These are phyloP conservation scores for Melanogrammus aeglefinus DNA, from an alignment of 2,797 vertebrate species.

Conservation along the genomic window DNA sequence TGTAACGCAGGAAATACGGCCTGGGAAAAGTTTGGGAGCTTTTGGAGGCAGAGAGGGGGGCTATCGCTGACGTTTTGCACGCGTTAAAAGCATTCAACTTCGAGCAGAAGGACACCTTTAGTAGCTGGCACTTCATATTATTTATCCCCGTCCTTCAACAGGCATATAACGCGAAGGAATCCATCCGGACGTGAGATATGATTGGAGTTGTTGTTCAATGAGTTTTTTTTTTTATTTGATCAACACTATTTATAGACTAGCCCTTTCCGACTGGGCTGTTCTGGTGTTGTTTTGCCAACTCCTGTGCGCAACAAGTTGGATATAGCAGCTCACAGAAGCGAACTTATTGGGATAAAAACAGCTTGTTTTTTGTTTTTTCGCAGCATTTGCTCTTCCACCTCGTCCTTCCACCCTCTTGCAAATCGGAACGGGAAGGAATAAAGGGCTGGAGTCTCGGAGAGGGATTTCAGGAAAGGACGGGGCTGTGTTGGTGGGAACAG, in stretches of 20 bases:
- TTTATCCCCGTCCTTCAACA: neutral
- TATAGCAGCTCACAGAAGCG: slow-evolving; percentile 61
- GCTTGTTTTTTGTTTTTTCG: slow-evolving; percentile 32
- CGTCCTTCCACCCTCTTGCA: slow-evolving; percentile 35
- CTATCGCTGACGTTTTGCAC: slow-evolving; percentile 45
- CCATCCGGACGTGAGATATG: slow-evolving; percentile 16
- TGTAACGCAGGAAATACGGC: slow-evolving; percentile 71
- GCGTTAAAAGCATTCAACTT: slow-evolving; percentile 40
- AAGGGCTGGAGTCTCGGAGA: slow-evolving; percentile 69
- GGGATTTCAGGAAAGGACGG: slow-evolving; percentile 81
- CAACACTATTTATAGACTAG: slow-evolving; percentile 72
- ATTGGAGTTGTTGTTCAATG: slow-evolving; percentile 55
- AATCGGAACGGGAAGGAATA: slow-evolving; percentile 40
- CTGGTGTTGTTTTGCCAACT: slow-evolving; percentile 66
- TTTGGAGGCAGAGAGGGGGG: slow-evolving; percentile 53
- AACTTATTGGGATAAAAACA: slow-evolving; percentile 18
- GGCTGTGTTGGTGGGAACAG: slow-evolving; percentile 77
- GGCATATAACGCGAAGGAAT: slow-evolving; percentile 14
- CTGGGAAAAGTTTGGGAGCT: slow-evolving; percentile 67
- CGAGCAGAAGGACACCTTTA: slow-evolving; percentile 13
- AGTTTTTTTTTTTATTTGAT: slow-evolving; percentile 50
- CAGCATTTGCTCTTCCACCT: slow-evolving; percentile 29
- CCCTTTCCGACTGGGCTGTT: slow-evolving; percentile 58
- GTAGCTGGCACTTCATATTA: neutral
- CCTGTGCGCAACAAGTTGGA: slow-evolving; percentile 71